Base-by-base conservation (phyloP, 2,888 invertebrate species). In the Drosophila rellima region DNA sequence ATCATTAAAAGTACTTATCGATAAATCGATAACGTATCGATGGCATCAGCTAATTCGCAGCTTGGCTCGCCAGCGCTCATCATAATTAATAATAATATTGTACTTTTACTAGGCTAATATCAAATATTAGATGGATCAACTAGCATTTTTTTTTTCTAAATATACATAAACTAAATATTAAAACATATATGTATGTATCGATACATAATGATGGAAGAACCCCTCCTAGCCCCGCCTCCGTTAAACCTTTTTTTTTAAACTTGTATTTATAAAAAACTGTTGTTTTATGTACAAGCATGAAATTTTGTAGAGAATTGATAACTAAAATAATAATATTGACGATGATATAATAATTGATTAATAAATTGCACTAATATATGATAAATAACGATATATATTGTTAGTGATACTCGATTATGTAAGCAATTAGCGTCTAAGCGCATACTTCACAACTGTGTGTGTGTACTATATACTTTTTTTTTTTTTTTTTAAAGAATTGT, bases 371-470 rank as follows among this genome's bases (percentile, higher is more conserved):
- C 35, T 61, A 52, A 71, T 60, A 73, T 60, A 73, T 63, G 29
- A 65, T 67, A 88, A 82, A 65, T 66, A 88, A 82, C 85, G 76
- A 71, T 82, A 88, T 69, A 85, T 82, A 82, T 80, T 82, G 82
- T 83, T 82, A 84, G 84, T 84, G 89, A 84, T 84, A 84, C 87
- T 84, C 79, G 79, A 71, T 83, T 83, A 68, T 88, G 70, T 86
- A 88, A 86, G 87, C 72, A 60, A 47, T 33, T 82, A 85, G 74
- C 64, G 56, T 56, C 60, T 84, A 82, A 87, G 82, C 82, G 77
- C 82, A 78, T 63, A 69, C 62, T 74, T 64, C 64, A 74, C 63
- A 64, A 54, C 47, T 45, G 39, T 70, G 60, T 72, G 65, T 60
- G 64, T 50, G 52, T 63, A 50, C 23, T 60, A 17, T 17, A 39